Evolutionary conservation across 2,888 invertebrate genomes (phyloP).

Genomic region (Melikaiella ostensackeni): DNA sequence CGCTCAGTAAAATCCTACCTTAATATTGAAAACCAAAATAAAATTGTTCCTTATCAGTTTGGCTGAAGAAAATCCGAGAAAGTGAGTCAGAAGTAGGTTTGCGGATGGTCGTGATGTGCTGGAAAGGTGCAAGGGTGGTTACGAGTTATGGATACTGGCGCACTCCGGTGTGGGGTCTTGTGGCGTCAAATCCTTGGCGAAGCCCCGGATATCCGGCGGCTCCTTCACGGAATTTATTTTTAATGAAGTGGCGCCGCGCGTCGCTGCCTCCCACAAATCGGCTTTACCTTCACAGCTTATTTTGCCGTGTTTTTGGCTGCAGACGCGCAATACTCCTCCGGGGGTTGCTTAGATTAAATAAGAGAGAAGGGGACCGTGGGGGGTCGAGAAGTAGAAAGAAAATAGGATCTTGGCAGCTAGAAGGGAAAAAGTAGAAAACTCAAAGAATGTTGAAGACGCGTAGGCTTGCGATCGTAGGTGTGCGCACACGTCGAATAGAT

Average conservation of each 20-base stretch:
- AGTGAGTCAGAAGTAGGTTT: slow-evolving; percentile 12
- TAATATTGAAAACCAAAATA: neutral
- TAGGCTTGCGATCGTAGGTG: slow-evolving; percentile 59
- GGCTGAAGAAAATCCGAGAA: slow-evolving; percentile 5
- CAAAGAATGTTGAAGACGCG: slow-evolving; percentile 53
- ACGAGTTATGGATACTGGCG: slow-evolving; percentile 67
- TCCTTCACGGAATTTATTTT: slow-evolving; percentile 78
- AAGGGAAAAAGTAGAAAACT: slow-evolving; percentile 33
- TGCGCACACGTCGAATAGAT: slow-evolving; percentile 65
- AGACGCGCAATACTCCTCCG: slow-evolving; percentile 43
- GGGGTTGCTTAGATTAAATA: slow-evolving; percentile 44
- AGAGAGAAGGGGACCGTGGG: slow-evolving; percentile 27
- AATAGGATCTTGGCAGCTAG: slow-evolving; percentile 20
- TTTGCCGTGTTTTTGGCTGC: slow-evolving; percentile 42
- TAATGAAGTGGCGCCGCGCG: slow-evolving; percentile 78
- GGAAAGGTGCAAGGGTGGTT: slow-evolving; percentile 31
- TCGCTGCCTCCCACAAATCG: slow-evolving; percentile 8
- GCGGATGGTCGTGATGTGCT: slow-evolving; percentile 19
- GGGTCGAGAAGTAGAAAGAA: slow-evolving; percentile 38
- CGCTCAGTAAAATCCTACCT: neutral
- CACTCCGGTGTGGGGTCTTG: slow-evolving; percentile 48
- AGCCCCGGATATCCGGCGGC: slow-evolving; percentile 51
- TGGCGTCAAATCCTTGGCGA: slow-evolving; percentile 73
- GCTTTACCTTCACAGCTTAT: slow-evolving; percentile 33
- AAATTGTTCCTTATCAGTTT: slow-evolving; percentile 8